Evolutionary conservation across 2,888 invertebrate genomes (phyloP), one percentile per base, ranked within the genome.

Genomic region (Pyrgus malvae): DNA sequence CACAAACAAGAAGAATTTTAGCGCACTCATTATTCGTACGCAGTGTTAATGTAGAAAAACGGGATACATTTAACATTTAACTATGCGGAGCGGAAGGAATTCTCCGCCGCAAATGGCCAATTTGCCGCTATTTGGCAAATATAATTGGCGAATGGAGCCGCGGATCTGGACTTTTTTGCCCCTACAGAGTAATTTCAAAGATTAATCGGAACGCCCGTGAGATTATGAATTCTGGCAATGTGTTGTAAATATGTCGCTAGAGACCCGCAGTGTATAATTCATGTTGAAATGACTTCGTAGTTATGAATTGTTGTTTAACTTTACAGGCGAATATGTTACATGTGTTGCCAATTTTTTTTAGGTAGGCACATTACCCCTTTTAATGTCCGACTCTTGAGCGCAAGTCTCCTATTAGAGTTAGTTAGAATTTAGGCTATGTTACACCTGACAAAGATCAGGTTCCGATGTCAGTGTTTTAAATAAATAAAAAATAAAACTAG

Each of bases 141-240:
- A 72, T 72, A 72, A 72, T 70, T 70, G 66, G 67, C 73, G 66
- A 67, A 71, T 68, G 68, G 70, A 70, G 67, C 71, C 76, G 66
- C 69, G 66, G 65, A 75, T 74, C 71, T 72, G 77, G 75, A 72
- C 74, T 83, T 80, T 81, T 81, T 80, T 70, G 70, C 62, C 62
- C 62, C 55, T 60, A 61, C 62, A 63, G 69, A 68, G 72, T 78
- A 78, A 78, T 83, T 78, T 66, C 54, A 66, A 70, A 79, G 80
- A 83, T 83, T 85, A 80, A 84, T 83, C 78, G 68, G 72, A 77
- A 77, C 70, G 63, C 74, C 74, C 72, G 75, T 70, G 76, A 76
- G 79, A 80, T 83, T 80, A 81, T 80, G 76, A 78, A 75, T 77
- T 80, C 80, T 81, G 80, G 81, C 79, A 74, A 72, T 55, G 54